These are phyloP conservation scores for Ptilorrhoa leucosticta DNA, from an alignment of 2,113 vertebrate genomes.

Conservation along the genomic window DNA sequence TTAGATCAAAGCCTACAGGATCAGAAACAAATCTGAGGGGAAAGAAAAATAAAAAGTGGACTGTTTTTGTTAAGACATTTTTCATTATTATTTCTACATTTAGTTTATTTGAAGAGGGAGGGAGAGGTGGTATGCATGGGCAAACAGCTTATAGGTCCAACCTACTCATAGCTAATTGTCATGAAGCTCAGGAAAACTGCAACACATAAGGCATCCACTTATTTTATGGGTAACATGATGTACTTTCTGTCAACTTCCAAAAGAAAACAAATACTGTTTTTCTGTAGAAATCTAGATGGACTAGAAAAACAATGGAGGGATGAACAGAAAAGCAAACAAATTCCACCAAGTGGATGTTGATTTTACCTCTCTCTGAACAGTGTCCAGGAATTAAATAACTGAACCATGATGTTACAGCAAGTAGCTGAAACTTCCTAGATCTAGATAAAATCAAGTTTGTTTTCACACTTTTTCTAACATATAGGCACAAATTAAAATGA, in stretches of 20 bases:
- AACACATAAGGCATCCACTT: not conserved
- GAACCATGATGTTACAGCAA: not conserved
- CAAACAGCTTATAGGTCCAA: accelerated
- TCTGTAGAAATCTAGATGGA: not conserved
- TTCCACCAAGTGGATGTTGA: slow-evolving; percentile 1
- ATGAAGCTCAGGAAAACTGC: not conserved
- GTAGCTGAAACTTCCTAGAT: not conserved
- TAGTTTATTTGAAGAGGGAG: not conserved
- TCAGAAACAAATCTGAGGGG: not conserved
- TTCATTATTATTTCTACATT: not conserved
- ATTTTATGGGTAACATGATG: not conserved
- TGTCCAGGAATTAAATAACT: slow-evolving; percentile 1
- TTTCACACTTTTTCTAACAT: not conserved
- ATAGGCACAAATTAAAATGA: not conserved
- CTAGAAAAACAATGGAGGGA: not conserved
- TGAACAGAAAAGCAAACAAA: slow-evolving; percentile 47
- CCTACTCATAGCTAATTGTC: not conserved
- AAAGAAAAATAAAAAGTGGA: not conserved
- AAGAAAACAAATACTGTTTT: not conserved
- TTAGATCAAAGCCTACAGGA: not conserved
- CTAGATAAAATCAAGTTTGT: not conserved
- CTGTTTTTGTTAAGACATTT: not conserved
- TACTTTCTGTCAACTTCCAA: not conserved
- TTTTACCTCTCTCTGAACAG: slow-evolving; percentile 8
- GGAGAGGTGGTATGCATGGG: not conserved